A percentile compares a stretch with the other conserved stretches of the same genome.
These are phyloP conservation scores for Hydrotaea cyrtoneurina DNA, from an alignment of 2,888 invertebrate genomes.

Conservation along the genomic window DNA sequence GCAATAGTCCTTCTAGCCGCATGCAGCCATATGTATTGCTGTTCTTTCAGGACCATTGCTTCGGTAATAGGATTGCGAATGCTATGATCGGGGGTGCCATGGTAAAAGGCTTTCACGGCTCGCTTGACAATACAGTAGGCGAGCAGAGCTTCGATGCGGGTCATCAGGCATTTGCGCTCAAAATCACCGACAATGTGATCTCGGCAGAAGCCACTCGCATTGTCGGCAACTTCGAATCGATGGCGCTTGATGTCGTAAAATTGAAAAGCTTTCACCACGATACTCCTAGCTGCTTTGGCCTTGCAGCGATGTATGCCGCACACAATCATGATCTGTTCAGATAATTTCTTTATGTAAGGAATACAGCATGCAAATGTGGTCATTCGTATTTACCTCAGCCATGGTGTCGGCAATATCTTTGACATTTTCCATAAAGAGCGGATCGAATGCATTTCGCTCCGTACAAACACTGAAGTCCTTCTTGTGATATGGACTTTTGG, in stretches of 20 bases:
- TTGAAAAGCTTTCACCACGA: constrained; percentile 74
- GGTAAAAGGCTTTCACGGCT: constrained; percentile 78
- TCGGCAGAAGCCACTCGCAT: constrained; percentile 71
- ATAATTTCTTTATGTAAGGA: not conserved
- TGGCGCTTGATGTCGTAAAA: constrained; percentile 75
- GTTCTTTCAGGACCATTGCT: constrained; percentile 71
- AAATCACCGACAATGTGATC: constrained; percentile 75
- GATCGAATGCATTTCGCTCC: constrained; percentile 20
- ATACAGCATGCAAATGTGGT: not conserved
- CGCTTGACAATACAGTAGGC: constrained; percentile 76
- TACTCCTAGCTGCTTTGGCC: constrained; percentile 72
- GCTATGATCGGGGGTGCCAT: constrained; percentile 71
- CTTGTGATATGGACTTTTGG: constrained; percentile 31
- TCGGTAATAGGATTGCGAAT: constrained; percentile 74
- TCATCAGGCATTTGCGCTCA: constrained; percentile 75
- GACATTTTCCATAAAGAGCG: constrained; percentile 57
- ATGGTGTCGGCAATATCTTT: constrained; percentile 56
- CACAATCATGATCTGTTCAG: constrained; percentile 65
- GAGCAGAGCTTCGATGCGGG: constrained; percentile 75
- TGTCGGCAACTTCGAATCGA: constrained; percentile 62
- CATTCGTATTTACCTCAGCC: constrained; percentile 37
- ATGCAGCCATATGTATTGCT: constrained; percentile 75
- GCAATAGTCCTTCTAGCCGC: constrained; percentile 75
- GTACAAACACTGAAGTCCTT: constrained; percentile 21
- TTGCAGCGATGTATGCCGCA: constrained; percentile 76